Base-by-base conservation (phyloP, 2,888 invertebrate species). In the Bellardia pandia region DNA sequence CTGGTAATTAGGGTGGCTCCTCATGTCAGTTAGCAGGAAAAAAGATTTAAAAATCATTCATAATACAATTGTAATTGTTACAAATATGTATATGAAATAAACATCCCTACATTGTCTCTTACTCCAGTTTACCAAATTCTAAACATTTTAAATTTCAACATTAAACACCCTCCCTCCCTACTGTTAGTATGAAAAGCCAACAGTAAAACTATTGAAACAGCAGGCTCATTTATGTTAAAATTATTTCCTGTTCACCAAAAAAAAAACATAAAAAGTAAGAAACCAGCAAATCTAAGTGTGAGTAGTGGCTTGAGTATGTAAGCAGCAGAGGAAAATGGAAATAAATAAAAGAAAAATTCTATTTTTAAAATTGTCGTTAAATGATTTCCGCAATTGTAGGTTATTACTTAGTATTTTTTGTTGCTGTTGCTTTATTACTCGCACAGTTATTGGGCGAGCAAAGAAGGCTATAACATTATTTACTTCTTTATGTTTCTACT, bases 351-450 rank as follows among this genome's bases (percentile, higher is more conserved):
- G 33, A 69, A 81, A 80, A 64, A 45, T 60, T 16, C 11, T 79
- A 53, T 68, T 75, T 60, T 69, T n/a, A 82, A 88, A 86, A 69
- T 79, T 88, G 86, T 75, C 80, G 82, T 82, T 82, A 88, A 88
- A 88, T 86, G 85, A 71, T 88, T 85, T 69, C 81, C 81, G 76
- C 85, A 81, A 77, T 86, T 86, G 76, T 79, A 68, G 79, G 85
- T 85, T 85, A 85, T 86, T 86, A 81, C 82, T 81, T 40, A 14
- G 53, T 64, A 16, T 74, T 2, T 16, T 53, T 48, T 74, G 23
- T 69, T 40, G 16, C 16, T 76, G 45, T 58, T 62, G 71, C 40
- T 71, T 72, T 71, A 56, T 66, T 62, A 40, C 48, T 42, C 51
- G 9, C 4, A 56, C 6, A 23, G 56, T 7, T 37, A 9, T 30